Conservation (phyloP, 1,140 invertebrate species). For the Sarcophaga peregrina region DNA sequence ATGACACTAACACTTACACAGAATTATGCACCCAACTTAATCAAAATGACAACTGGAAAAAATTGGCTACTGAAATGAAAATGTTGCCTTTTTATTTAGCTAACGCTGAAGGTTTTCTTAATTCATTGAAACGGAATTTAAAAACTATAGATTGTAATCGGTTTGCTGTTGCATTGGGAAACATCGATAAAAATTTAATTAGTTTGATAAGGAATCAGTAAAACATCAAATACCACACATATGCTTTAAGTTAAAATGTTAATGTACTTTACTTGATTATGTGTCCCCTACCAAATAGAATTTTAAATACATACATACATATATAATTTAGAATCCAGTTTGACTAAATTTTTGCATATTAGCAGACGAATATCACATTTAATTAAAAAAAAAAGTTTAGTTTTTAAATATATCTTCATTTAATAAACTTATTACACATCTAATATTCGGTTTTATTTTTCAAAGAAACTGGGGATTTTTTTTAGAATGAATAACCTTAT, state of each 20-base stretch:
- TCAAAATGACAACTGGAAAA: slow-evolving; percentile 52
- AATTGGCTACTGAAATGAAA: slow-evolving; percentile 49
- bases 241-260: too few relatives aligned
- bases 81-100: slow-evolving; percentile 53
- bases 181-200: slow-evolving; percentile 38
- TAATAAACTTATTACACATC: background rate
- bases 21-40: slow-evolving; percentile 48
- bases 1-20: slow-evolving; percentile 38
- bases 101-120: slow-evolving; percentile 53
- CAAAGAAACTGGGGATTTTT: slow-evolving; percentile 1
- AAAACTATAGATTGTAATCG: slow-evolving; percentile 46
- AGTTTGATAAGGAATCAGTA: slow-evolving; percentile 23
- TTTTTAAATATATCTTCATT: too few relatives aligned
- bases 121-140: slow-evolving; percentile 52
- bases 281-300: background rate
- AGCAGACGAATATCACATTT: background rate
- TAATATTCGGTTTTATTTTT: background rate
- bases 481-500: background rate
- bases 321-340: too few relatives aligned
- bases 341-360: too few relatives aligned
- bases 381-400: background rate
- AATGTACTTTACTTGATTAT: background rate
- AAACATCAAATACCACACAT: too few relatives aligned
- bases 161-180: slow-evolving; percentile 49
- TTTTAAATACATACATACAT: too few relatives aligned